These are phyloP conservation scores for Pedicia rivosa DNA, from an alignment of 2,888 invertebrate genomes.

Conservation along the genomic window DNA sequence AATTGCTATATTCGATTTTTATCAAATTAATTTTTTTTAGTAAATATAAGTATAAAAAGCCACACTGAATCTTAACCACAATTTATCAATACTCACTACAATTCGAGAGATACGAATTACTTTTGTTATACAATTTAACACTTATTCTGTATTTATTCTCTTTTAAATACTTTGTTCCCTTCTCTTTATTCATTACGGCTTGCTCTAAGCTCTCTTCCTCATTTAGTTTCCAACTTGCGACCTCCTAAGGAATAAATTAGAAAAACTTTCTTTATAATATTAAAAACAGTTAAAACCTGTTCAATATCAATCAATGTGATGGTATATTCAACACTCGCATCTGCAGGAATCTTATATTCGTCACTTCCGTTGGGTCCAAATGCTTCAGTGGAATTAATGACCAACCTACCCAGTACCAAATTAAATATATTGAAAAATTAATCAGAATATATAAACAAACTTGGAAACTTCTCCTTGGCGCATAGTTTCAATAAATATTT, in stretches of 20 bases:
- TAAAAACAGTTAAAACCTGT: slow-evolving; percentile 40
- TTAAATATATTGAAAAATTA: not conserved
- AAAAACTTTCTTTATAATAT: slow-evolving; percentile 3
- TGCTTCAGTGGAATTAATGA: slow-evolving; percentile 62
- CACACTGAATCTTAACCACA: no score
- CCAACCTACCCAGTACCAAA: slow-evolving; percentile 37
- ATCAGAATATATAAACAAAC: no score
- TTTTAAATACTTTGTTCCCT: slow-evolving; percentile 83
- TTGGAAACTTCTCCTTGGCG: slow-evolving; percentile 59
- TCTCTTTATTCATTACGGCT: slow-evolving; percentile 69
- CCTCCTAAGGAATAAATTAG: no score
- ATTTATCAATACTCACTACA: slow-evolving; percentile 13
- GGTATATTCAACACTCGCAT: slow-evolving; percentile 62
- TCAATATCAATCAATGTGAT: slow-evolving; percentile 75
- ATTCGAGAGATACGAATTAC: slow-evolving; percentile 27
- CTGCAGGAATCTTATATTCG: slow-evolving; percentile 58
- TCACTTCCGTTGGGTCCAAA: slow-evolving; percentile 56
- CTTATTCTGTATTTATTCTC: slow-evolving; percentile 60
- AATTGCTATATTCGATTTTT: no score
- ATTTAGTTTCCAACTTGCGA: slow-evolving; percentile 67
- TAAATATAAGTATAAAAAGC: no score
- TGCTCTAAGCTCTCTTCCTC: slow-evolving; percentile 63
- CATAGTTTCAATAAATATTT: slow-evolving; percentile 67
- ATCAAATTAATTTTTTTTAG: no score
- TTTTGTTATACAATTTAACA: slow-evolving; percentile 71